These are phyloP conservation scores for Netelia fuscicornis DNA, from an alignment of 2,888 invertebrate genomes.

Conservation along the genomic window DNA sequence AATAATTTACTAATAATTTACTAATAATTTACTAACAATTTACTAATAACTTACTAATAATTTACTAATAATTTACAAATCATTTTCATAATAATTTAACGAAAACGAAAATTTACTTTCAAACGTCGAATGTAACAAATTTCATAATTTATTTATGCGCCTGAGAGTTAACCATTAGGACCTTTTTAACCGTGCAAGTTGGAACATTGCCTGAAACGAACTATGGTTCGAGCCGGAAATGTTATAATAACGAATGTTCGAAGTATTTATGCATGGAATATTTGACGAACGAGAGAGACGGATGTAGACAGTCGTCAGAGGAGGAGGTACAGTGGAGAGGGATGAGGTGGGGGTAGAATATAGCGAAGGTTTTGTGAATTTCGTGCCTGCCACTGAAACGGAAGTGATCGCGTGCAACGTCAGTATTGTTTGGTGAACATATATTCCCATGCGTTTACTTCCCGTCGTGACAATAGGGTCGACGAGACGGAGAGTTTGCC, in stretches of 20 bases:
- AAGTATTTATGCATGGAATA: conserved; percentile 20
- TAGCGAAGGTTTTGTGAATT: conserved; percentile 46
- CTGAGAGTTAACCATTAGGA: no score
- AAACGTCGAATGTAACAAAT: no score
- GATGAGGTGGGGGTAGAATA: conserved; percentile 34
- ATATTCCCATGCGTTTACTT: conserved; percentile 78
- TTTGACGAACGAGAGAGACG: conserved; percentile 44
- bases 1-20: no score
- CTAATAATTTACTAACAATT: no score
- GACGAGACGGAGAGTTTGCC: conserved; percentile 24
- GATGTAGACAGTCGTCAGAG: conserved; percentile 11
- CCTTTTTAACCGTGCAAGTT: conserved; percentile 21
- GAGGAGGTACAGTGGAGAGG: conserved; percentile 44
- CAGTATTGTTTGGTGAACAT: conserved; percentile 73
- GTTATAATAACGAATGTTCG: conserved; percentile 36
- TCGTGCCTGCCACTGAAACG: conserved; percentile 77
- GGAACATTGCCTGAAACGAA: conserved; percentile 29
- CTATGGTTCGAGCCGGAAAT: conserved; percentile 49
- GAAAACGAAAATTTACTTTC: no score
- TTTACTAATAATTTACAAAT: background rate
- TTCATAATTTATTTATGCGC: no score
- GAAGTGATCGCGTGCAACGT: conserved; percentile 82
- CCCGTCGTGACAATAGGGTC: conserved; percentile 80
- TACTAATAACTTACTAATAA: no score
- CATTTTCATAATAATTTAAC: background rate